Evolutionary conservation across 2,113 vertebrate species (phyloP), one percentile per base, ranked within the genome.

Genomic region (Sceloporus tristichus): DNA sequence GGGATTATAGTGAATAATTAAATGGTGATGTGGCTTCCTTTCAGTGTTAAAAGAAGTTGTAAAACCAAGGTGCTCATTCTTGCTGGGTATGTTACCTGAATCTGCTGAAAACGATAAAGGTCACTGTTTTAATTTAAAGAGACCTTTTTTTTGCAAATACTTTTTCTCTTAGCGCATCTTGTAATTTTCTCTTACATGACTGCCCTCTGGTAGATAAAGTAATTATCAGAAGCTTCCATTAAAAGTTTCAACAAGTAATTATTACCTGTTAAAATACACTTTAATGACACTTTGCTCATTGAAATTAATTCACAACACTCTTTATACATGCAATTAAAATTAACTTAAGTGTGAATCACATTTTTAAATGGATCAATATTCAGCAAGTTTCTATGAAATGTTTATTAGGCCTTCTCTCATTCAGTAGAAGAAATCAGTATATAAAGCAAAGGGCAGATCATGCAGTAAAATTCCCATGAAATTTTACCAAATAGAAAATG

Each of bases 251-350:
- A 78, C 40, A 70, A 40, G 27, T 82, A 82, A 75, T 82, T 87
- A 87, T 87, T 87, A 87, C 19, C 86, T 75, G 86, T 70, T 87
- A 82, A 87, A 82, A 75, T 62, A 38, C 29, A 23, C 65, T 82
- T 87, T 87, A 62, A 87, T 62, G 62, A 19, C n/a, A 62, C 23
- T 71, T 73, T 54, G 23, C 59, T 73, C 38, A 54, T 11, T 81
- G 70, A 62, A 86, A 81, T 87, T 25, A 81, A 81, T 80, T 87
- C 48, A 81, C 74, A 73, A 38, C 54, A 74, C 34, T 80, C 34
- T 53, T 74, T 81, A 62, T 42, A 23, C 59, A 53, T 81, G 85
- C 78, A 87, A 73, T 87, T 87, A 81, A 62, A 85, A 81, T 87
- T 74, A 81, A 81, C 68, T n/a, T 75, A 34, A 48, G 27, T 25